Evolutionary conservation across 2,113 vertebrate species (phyloP), one percentile per base, ranked within the genome.

Genomic region (Paramisgurnus dabryanus): DNA sequence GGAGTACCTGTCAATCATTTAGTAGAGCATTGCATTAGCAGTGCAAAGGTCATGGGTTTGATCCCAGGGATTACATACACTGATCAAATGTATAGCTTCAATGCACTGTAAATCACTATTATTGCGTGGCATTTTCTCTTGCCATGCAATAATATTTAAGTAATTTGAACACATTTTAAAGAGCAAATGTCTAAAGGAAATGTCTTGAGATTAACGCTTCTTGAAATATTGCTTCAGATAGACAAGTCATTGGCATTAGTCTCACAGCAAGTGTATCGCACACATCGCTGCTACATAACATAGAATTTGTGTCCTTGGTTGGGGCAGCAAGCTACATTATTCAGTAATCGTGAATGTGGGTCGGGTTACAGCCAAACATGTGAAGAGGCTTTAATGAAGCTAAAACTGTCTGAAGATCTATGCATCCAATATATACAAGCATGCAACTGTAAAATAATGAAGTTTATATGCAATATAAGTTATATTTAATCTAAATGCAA

Each of bases 321-420:
- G 41, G 8, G 18, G 15, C 65, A 6, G 18, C 17, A 40, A 55
- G 57, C 53, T 17, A 18, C 27, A 34, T 3, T 34, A 34, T 34
- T 34, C 27, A 34, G 27, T 76, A 61, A 73, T 77, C 64, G 72
- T 68, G 57, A 50, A 10, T 4, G 72, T 49, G 66, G 40, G 8
- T 85, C 43, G 9, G 6, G 79, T 85, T 83, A 83, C 72, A 79
- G 83, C 53, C 79, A 47, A 45, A 60, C 57, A 76, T 81, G 71
- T 81, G 78, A 63, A 82, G 63, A 43, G 57, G 63, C 41, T 70
- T 57, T 66, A 67, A 13, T 27, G 2, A 53, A 55, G 49, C 39
- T 74, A 58, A 18, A 18, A 58, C 53, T 13, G 49, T 17, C 40
- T 27, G n/a, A 49, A 57, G 76, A 79, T 61, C 47, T 69, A 53